Percentiles rank a stretch among this genome's conserved stretches.
These are phyloP conservation scores for Theretra japonica DNA, from an alignment of 2,888 invertebrate genomes.

Conservation along the genomic window DNA sequence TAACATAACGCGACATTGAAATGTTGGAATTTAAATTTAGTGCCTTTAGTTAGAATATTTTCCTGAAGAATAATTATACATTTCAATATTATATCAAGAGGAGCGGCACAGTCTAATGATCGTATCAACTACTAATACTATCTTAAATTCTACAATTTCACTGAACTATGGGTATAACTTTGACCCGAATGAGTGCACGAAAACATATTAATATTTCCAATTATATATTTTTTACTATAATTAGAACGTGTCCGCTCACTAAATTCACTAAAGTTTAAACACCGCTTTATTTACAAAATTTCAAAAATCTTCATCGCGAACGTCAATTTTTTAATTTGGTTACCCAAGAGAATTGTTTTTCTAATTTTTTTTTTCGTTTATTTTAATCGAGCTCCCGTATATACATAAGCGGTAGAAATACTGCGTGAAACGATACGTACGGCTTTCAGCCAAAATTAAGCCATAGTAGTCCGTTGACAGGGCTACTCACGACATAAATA, in stretches of 20 bases:
- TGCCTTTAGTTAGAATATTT: conserved; percentile 45
- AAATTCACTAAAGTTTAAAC: conserved; percentile 68
- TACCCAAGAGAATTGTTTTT: conserved; percentile 31
- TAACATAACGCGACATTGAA: conserved; percentile 35
- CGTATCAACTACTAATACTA: conserved; percentile 54
- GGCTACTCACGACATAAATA: conserved; percentile 35
- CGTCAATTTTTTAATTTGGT: background rate
- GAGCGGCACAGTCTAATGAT: conserved; percentile 39
- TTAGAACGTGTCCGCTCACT: conserved; percentile 52
- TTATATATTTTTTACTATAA: conserved; percentile 73
- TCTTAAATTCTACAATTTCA: conserved; percentile 67
- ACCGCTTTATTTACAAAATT: conserved; percentile 59
- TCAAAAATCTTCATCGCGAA: conserved; percentile 10
- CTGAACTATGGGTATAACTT: conserved; percentile 60
- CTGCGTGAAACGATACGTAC: conserved; percentile 54
- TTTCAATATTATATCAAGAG: conserved; percentile 20
- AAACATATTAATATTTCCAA: conserved; percentile 48
- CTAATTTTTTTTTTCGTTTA: conserved; percentile 40
- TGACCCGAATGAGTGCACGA: conserved; percentile 59
- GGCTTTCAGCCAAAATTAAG: conserved; percentile 58
- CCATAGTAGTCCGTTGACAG: conserved; percentile 33
- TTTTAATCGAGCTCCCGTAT: conserved; percentile 50
- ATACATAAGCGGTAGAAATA: conserved; percentile 70
- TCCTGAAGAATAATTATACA: conserved; percentile 21
- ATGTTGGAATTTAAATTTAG: conserved; percentile 53